Evolutionary conservation across 2,113 vertebrate genomes (phyloP).

Genomic region (Pseudorasbora parva): DNA sequence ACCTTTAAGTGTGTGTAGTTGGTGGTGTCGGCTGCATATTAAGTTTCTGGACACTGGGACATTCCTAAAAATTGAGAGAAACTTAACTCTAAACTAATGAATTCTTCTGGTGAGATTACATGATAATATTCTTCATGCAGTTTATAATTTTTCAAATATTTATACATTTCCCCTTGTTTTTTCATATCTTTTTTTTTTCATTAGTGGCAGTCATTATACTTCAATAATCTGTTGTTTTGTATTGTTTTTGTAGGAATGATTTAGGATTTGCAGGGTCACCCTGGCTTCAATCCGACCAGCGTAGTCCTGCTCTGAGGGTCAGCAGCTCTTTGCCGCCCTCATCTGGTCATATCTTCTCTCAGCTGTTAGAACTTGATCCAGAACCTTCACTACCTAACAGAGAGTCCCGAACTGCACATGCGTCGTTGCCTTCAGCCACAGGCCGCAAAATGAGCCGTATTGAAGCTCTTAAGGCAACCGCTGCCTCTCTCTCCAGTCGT

Average conservation of each 20-base stretch:
- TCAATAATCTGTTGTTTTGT: background rate
- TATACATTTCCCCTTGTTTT: background rate
- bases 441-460: slow-evolving; percentile 83
- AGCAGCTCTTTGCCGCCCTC: slow-evolving; percentile 56
- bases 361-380: slow-evolving; percentile 79
- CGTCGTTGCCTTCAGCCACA: slow-evolving; percentile 65
- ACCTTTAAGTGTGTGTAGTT: background rate
- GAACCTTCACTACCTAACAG: slow-evolving; percentile 64
- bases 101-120: background rate
- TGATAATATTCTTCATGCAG: background rate
- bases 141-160: background rate
- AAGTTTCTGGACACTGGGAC: background rate
- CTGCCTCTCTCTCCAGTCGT: slow-evolving; percentile 89
- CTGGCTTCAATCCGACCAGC: slow-evolving; percentile 77
- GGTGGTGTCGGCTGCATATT: background rate
- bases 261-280: slow-evolving; percentile 74
- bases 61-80: background rate
- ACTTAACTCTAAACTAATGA: background rate
- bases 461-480: slow-evolving; percentile 91
- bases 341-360: slow-evolving; percentile 78
- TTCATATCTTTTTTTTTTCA: background rate
- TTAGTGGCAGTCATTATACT: background rate
- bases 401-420: slow-evolving; percentile 21
- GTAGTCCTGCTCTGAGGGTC: slow-evolving; percentile 68
- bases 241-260: slow-evolving; percentile 76